phyloP scores from a whole-genome alignment of 1,140 invertebrate genomes.

The Cherax quadricarinatus region DNA sequence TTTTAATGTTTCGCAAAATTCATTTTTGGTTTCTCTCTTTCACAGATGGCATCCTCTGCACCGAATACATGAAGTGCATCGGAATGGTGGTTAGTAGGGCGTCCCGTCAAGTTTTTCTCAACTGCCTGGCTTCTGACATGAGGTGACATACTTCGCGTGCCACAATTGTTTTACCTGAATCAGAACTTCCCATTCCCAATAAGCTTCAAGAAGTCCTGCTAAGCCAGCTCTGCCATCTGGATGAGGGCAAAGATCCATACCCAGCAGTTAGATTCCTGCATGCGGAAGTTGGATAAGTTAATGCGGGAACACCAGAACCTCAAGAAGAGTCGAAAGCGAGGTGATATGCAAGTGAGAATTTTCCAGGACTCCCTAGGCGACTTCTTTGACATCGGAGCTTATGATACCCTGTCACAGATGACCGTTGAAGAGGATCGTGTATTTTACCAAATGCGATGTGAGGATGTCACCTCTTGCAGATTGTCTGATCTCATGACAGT shows the following conservation, averaged over 20 bases:
- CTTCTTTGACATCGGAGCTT: slow-evolving; percentile 17
- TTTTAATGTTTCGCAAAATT: neutral
- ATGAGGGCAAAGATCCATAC: no score
- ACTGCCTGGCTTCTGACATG: no score
- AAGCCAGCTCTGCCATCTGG: neutral
- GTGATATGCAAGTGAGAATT: neutral
- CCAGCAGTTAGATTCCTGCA: no score
- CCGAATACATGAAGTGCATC: no score
- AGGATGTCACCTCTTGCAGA: slow-evolving; percentile 2
- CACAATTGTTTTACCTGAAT: neutral
- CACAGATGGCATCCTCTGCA: no score
- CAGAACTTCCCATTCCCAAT: neutral
- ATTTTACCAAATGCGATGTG: no score
- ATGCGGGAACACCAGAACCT: no score
- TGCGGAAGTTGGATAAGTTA: no score
- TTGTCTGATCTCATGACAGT: slow-evolving; percentile 13
- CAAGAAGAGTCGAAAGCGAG: no score
- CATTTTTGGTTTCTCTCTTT: no score
- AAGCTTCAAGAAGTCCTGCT: neutral
- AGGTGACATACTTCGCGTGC: neutral
- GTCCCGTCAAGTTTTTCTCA: no score
- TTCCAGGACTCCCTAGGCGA: neutral
- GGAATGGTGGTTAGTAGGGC: no score
- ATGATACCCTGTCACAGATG: slow-evolving; percentile 10
- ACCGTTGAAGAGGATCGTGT: slow-evolving; percentile 1